Percentiles rank a stretch among this genome's conserved stretches.
Conservation (phyloP, 2,113 vertebrate species). For the Hoplias malabaricus region DNA sequence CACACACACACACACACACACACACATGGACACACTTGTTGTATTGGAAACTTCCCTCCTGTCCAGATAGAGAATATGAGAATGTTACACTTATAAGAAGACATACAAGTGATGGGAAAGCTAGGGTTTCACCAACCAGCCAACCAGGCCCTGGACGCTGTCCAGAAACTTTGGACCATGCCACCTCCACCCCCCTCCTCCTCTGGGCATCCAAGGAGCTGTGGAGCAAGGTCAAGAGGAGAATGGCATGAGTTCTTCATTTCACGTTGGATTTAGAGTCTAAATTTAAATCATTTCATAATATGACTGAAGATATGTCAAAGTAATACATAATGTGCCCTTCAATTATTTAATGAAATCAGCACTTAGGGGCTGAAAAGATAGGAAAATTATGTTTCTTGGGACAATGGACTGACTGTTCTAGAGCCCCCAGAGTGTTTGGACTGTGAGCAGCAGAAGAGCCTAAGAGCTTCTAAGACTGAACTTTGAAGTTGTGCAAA, state of each 20-base stretch:
- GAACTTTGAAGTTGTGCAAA: too few relatives aligned
- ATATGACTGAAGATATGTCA: not conserved
- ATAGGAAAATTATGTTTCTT: too few relatives aligned
- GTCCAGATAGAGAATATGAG: conserved; percentile 69
- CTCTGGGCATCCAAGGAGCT: not conserved
- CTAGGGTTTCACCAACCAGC: conserved; percentile 71
- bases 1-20: not conserved
- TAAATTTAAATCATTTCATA: not conserved
- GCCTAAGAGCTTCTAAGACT: too few relatives aligned
- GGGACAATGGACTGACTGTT: too few relatives aligned
- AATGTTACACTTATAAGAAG: conserved; percentile 78
- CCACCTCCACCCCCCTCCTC: not conserved
- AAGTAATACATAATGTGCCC: not conserved
- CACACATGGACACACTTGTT: not conserved
- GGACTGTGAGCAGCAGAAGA: too few relatives aligned
- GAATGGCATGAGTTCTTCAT: not conserved
- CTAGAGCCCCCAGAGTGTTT: too few relatives aligned
- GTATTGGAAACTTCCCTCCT: conserved; percentile 63
- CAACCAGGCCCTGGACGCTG: conserved; percentile 61
- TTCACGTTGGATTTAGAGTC: not conserved
- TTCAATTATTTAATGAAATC: too few relatives aligned
- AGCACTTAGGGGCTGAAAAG: too few relatives aligned
- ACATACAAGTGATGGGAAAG: conserved; percentile 70
- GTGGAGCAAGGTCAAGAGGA: conserved; percentile 64
- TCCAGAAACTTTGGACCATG: conserved; percentile 70